A percentile compares a stretch with the other conserved stretches of the same genome.
Conservation (phyloP, 2,797 vertebrate genomes). For the Australoheros facetus region DNA sequence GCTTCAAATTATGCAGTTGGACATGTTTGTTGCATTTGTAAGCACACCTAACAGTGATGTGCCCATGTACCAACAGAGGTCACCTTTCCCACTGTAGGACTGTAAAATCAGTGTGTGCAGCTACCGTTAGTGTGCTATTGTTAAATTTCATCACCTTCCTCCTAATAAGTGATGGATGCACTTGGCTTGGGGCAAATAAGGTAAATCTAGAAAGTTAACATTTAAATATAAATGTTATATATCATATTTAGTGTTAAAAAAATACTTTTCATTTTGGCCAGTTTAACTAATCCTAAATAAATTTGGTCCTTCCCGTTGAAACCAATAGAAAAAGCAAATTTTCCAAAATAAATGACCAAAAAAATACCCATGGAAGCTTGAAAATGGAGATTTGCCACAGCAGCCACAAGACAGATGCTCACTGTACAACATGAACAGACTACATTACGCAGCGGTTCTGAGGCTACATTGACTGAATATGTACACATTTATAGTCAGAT, state of each 20-base stretch:
- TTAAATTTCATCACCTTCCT: neutral
- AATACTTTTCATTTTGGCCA: neutral
- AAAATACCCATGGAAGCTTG: conserved; percentile 2
- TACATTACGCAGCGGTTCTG: conserved; percentile 32
- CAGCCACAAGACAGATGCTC: conserved; percentile 32
- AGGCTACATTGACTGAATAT: conserved; percentile 25
- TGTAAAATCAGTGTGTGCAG: neutral
- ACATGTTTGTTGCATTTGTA: conserved; percentile 1
- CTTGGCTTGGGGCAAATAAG: neutral
- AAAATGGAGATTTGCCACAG: conserved; percentile 12
- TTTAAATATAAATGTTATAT: neutral
- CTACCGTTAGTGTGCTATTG: neutral
- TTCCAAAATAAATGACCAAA: neutral
- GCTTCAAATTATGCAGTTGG: neutral
- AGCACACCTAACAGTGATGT: neutral
- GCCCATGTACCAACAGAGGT: neutral
- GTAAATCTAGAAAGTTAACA: neutral
- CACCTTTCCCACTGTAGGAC: neutral
- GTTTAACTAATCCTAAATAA: neutral
- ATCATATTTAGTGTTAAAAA: neutral
- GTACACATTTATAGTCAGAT: conserved; percentile 14
- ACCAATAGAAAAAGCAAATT: neutral
- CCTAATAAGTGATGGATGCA: neutral
- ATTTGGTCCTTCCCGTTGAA: neutral
- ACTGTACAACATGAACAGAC: conserved; percentile 42